These are phyloP conservation scores for Neocloeon triangulifer DNA, from an alignment of 1,140 invertebrate genomes.

Conservation along the genomic window DNA sequence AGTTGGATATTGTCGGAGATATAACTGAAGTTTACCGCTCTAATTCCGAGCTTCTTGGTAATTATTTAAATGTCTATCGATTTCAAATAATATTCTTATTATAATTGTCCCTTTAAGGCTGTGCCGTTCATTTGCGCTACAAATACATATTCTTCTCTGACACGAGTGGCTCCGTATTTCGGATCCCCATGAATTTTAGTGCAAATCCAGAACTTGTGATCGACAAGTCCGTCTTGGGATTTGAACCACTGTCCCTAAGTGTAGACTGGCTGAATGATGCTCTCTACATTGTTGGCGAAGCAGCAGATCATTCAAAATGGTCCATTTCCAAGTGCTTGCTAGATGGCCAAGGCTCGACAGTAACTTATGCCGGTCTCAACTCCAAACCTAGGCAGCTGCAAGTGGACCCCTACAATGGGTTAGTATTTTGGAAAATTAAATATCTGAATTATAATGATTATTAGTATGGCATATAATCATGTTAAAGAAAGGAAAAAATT, in stretches of 20 bases:
- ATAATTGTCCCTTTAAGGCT: conserved; percentile 29
- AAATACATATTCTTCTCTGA: not conserved
- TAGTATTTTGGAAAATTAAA: conserved; percentile 12
- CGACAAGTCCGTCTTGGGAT: conserved; percentile 13
- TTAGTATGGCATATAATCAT: not conserved
- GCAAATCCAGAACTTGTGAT: conserved; percentile 9
- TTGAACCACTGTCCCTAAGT: conserved; percentile 38
- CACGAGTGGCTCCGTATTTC: not conserved
- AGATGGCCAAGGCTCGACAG: conserved; percentile 36
- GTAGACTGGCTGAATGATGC: conserved; percentile 73
- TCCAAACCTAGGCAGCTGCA: conserved; percentile 50
- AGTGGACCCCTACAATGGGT: conserved; percentile 82
- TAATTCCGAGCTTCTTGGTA: conserved; percentile 2
- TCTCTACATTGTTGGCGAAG: conserved; percentile 51
- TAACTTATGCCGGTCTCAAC: conserved; percentile 38
- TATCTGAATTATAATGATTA: not conserved
- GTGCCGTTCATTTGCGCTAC: not conserved
- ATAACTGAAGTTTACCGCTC: no score
- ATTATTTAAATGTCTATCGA: conserved; percentile 26
- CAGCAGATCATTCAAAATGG: conserved; percentile 22
- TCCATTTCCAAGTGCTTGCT: conserved; percentile 51
- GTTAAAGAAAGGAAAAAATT: no score
- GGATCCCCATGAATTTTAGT: conserved; percentile 8
- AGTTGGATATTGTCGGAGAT: conserved; percentile 8
- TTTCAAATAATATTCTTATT: conserved; percentile 42